Conservation (phyloP, 1,140 invertebrate species). For the Archivesica marissinica region DNA sequence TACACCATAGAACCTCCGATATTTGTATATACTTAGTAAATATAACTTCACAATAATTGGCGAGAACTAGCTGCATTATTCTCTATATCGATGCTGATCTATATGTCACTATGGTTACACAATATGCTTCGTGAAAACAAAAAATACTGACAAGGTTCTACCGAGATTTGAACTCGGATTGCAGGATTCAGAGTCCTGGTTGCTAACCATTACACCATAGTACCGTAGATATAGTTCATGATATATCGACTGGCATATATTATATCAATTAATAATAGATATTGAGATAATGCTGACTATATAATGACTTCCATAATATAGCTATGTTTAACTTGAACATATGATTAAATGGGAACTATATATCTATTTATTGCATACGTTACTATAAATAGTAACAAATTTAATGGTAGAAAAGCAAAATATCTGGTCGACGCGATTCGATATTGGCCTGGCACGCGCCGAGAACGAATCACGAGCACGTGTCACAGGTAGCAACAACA, state of each 20-base stretch:
- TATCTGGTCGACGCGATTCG: too few species aligned
- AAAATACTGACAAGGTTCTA: slow-evolving; percentile 51
- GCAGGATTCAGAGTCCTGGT: slow-evolving; percentile 69
- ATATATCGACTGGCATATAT: too few species aligned
- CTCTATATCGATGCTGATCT: neutral
- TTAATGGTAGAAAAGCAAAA: too few species aligned
- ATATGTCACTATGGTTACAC: neutral
- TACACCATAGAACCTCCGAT: slow-evolving; percentile 63
- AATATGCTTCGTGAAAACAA: neutral
- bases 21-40: neutral
- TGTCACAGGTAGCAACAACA: too few species aligned
- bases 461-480: too few species aligned
- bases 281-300: neutral
- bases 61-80: neutral
- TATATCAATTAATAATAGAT: too few species aligned
- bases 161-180: slow-evolving; percentile 71
- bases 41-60: neutral
- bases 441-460: too few species aligned
- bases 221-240: slow-evolving; percentile 40
- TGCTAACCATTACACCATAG: slow-evolving; percentile 70
- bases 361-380: too few species aligned
- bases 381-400: too few species aligned
- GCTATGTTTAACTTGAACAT: too few species aligned
- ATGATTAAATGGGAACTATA: too few species aligned
- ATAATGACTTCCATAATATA: too few species aligned